Evolutionary conservation across 2,888 invertebrate species (phyloP).

Genomic region (Xanthia icteritia): DNA sequence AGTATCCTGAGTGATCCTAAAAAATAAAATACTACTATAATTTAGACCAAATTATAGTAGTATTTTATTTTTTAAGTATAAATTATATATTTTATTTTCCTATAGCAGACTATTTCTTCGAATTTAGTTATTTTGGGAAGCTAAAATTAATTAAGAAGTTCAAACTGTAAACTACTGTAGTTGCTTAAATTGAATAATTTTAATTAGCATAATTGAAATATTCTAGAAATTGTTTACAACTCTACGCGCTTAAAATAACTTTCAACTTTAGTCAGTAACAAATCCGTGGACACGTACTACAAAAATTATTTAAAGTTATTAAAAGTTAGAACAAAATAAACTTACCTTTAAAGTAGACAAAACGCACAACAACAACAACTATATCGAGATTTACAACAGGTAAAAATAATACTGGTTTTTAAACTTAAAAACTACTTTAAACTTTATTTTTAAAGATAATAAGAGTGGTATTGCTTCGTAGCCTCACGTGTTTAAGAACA

Average conservation of each 20-base stretch:
- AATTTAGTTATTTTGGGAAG: neutral
- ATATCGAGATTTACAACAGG: slow-evolving; percentile 62
- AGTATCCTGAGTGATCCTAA: neutral
- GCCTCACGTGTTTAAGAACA: slow-evolving; percentile 67
- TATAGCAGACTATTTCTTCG: neutral
- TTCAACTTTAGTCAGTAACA: slow-evolving; percentile 28
- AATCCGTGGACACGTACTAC: neutral
- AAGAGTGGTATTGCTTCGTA: slow-evolving; percentile 69
- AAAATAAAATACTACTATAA: no score
- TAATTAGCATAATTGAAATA: neutral
- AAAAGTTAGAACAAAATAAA: slow-evolving; percentile 40
- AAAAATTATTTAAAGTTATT: neutral
- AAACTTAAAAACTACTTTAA: slow-evolving; percentile 72
- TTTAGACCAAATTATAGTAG: neutral
- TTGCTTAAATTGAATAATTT: neutral
- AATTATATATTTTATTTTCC: neutral
- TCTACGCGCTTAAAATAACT: slow-evolving; percentile 19
- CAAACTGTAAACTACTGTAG: neutral
- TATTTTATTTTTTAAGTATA: no score
- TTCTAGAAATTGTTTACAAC: neutral
- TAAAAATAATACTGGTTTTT: slow-evolving; percentile 61
- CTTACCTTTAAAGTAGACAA: slow-evolving; percentile 77
- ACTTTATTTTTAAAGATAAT: slow-evolving; percentile 66
- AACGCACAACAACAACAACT: slow-evolving; percentile 69
- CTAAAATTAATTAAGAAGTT: neutral